Evolutionary conservation across 2,113 vertebrate genomes (phyloP).

Genomic region (Amphiprion ocellaris): DNA sequence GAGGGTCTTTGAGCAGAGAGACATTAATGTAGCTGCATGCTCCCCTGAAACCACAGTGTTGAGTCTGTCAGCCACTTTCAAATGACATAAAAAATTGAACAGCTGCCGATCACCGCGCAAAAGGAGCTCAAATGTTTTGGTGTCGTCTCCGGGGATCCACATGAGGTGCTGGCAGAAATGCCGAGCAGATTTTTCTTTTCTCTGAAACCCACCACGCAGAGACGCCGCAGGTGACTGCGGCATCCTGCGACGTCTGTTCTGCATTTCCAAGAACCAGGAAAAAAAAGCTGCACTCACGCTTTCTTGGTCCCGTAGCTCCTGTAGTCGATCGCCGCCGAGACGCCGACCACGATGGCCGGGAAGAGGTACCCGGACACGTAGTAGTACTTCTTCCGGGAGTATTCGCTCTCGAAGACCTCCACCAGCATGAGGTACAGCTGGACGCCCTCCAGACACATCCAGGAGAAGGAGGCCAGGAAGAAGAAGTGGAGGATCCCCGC

Average conservation of each 20-base stretch:
- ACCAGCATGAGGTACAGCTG: constrained; percentile 99
- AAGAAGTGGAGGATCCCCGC: constrained; percentile 98
- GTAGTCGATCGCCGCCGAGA: constrained; percentile 97
- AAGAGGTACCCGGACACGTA: constrained; percentile 98
- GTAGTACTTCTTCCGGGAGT: constrained; percentile 98
- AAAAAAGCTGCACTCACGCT: constrained; percentile 89
- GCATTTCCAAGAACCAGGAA: constrained; percentile 36
- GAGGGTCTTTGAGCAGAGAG: constrained; percentile 87
- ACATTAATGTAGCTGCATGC: constrained; percentile 86
- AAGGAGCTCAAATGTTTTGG: constrained; percentile 68
- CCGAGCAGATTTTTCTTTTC: constrained; percentile 55
- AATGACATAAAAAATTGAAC: constrained; percentile 83
- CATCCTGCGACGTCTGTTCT: constrained; percentile 28
- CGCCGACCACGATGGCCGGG: constrained; percentile 96
- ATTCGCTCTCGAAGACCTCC: constrained; percentile 99
- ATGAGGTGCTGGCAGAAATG: constrained; percentile 54
- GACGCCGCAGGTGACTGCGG: constrained; percentile 46
- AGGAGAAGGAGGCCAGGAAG: constrained; percentile 98
- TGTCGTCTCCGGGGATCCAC: constrained; percentile 55
- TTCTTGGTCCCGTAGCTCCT: constrained; percentile 95
- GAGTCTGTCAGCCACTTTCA: constrained; percentile 88
- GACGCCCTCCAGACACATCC: constrained; percentile 99
- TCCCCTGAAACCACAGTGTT: constrained; percentile 85
- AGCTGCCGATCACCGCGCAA: constrained; percentile 67
- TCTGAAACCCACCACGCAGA: constrained; percentile 57